Conservation (phyloP, 2,888 invertebrate genomes). For the Tenthredo livida region DNA sequence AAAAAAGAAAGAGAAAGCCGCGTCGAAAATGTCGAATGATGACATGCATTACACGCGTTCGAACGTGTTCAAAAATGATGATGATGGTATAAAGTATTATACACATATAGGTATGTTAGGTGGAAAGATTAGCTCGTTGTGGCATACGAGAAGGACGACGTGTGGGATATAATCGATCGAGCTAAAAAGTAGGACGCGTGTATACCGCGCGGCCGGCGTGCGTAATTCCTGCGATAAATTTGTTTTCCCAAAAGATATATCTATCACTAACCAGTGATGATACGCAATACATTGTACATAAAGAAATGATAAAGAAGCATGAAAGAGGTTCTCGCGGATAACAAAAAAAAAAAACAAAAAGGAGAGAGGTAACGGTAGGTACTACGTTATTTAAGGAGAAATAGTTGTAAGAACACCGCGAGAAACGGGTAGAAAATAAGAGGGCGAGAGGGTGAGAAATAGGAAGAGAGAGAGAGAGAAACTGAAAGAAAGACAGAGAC, state of each 20-base stretch:
- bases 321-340: neutral
- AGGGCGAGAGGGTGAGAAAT: slow-evolving; percentile 42
- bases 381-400: neutral
- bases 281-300: neutral
- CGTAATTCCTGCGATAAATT: slow-evolving; percentile 28
- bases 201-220: slow-evolving; percentile 36
- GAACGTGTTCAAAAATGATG: neutral
- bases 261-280: neutral
- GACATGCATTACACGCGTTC: neutral
- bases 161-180: slow-evolving; percentile 51
- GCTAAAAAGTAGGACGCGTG: slow-evolving; percentile 51
- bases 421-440: slow-evolving; percentile 10
- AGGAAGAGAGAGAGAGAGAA: slow-evolving; percentile 48
- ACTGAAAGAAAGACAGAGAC: slow-evolving; percentile 48
- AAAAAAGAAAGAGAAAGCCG: too few relatives aligned
- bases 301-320: neutral
- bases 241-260: neutral
- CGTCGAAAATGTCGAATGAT: neutral
- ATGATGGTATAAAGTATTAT: neutral
- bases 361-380: neutral
- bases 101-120: neutral
- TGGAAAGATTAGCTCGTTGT: slow-evolving; percentile 36
- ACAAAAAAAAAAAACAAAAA: neutral
- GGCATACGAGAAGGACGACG: slow-evolving; percentile 40
- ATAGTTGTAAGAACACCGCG: neutral